Base-by-base conservation (phyloP, 1,140 invertebrate genomes). In the Drosophila teissieri region DNA sequence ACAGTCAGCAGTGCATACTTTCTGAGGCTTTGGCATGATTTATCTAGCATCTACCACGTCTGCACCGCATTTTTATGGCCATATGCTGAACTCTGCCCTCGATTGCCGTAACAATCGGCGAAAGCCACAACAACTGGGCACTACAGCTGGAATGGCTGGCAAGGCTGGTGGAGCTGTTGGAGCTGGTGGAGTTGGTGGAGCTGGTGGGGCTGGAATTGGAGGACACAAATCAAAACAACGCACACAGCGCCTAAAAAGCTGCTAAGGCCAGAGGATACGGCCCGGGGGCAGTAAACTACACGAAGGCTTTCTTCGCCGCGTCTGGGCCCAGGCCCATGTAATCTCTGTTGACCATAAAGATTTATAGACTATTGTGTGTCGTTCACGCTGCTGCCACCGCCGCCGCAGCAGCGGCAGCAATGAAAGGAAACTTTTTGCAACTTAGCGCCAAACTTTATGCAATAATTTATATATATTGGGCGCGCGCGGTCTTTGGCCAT, bases 371-470 rank as follows among this genome's bases (percentile, higher is more conserved):
- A 89, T 89, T 89, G 84, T 89, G 77, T 89, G 85, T 89, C 80
- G 84, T 80, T 78, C 80, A 77, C 64, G 67, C 53, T 64, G 74
- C 52, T 52, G 63, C 72, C 39, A 63, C 82, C 39, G 82, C 52
- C 55, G 63, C 72, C 39, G 67, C 82, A 42, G 82, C 75, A 64
- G 81, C 67, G 52, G 51, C 82, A 78, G 82, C 82, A 88, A 89
- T 88, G 84, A 88, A 88, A 88, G 84, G 80, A 88, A 89, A 89
- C 84, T 89, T 89, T 89, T 91, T 91, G 89, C 89, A 91, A 91
- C 89, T 91, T 91, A 89, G 89, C 88, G 88, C 83, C 80, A 89
- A 91, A 91, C 80, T 91, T 91, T 91, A 89, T 91, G 89, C 89
- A 91, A 91, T 91, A 91, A 91, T 91, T 91, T 91, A 90, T 90